Evolutionary conservation across 2,797 vertebrate genomes (phyloP), one percentile per base, ranked within the genome.

Genomic region (Catamblyrhynchus diadema): DNA sequence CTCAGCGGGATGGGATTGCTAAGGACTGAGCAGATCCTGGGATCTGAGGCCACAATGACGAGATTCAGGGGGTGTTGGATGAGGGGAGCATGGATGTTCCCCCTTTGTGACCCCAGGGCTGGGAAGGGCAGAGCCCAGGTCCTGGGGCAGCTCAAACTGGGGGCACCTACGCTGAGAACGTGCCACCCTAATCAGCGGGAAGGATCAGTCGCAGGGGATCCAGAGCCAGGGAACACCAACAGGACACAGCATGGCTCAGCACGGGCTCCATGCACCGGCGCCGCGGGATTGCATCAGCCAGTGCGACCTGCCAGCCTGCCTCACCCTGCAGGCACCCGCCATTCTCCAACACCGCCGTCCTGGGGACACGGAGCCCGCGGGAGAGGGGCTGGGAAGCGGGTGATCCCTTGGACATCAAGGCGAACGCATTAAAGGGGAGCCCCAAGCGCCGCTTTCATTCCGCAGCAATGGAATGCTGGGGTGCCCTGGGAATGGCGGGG

Each of bases 211-310:
- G 9, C 39, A 15, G 21, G 21, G 41, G 23, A 16, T 10, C 8
- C 81, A 42, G 66, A 57, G 37, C 3, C 14, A 51, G 33, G 27
- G 14, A 59, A n/a, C 25, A 24, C 0, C 0, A 27, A n/a, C n/a
- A 45, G 27, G 25, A 28, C 30, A 20, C 2, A 0, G 32, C 35
- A 22, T 0, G 0, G 45, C 41, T 61, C 20, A 41, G 2, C 7
- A 54, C 18, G 6, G 41, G 25, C 28, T 77, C 64, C 37, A 24
- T 2, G 70, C 90, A 59, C 23, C 17, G 4, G 60, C 32, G 27
- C 75, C 6, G 8, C 20, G 3, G 48, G 67, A 94, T 95, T 94
- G 94, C 94, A 92, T 95, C 94, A 95, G 92, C 92, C 86, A 23
- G 50, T 5, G 1, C 6, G 6, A 66, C 56, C 79, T 2, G 33